Conservation (phyloP, 2,888 invertebrate species). For the Ormyrus pomaceus region DNA sequence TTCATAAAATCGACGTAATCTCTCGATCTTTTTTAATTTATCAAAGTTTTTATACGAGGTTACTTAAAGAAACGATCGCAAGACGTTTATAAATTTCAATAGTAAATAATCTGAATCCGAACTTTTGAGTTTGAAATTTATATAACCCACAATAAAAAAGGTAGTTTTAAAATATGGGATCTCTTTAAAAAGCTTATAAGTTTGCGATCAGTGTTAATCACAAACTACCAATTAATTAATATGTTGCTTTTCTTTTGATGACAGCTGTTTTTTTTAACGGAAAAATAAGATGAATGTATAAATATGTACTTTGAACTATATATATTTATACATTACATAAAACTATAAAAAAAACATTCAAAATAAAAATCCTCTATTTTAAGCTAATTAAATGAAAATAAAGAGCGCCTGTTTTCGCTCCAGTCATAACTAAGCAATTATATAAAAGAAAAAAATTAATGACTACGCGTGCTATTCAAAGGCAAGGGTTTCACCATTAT, state of each 20-base stretch:
- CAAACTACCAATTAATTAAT: conserved; percentile 29
- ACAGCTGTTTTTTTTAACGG: conserved; percentile 18
- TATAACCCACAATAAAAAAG: neutral
- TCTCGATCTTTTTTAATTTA: conserved; percentile 27
- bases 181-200: conserved; percentile 36
- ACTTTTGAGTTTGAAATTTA: neutral
- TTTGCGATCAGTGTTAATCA: conserved; percentile 29
- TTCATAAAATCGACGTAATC: conserved; percentile 39
- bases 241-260: conserved; percentile 20
- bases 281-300: conserved; percentile 36
- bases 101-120: conserved; percentile 4
- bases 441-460: conserved; percentile 14
- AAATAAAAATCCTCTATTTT: conserved; percentile 44
- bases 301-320: conserved; percentile 33
- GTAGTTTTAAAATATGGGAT: conserved; percentile 17
- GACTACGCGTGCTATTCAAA: conserved; percentile 18
- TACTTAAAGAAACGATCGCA: conserved; percentile 30
- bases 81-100: conserved; percentile 18
- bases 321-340: conserved; percentile 29
- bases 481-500: conserved; percentile 45
- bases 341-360: conserved; percentile 13
- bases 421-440: conserved; percentile 26
- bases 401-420: conserved; percentile 29
- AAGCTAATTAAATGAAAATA: conserved; percentile 38
- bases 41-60: conserved; percentile 4